Evolutionary conservation across 1,140 invertebrate species (phyloP).

Genomic region (Diabrotica undecimpunctata): DNA sequence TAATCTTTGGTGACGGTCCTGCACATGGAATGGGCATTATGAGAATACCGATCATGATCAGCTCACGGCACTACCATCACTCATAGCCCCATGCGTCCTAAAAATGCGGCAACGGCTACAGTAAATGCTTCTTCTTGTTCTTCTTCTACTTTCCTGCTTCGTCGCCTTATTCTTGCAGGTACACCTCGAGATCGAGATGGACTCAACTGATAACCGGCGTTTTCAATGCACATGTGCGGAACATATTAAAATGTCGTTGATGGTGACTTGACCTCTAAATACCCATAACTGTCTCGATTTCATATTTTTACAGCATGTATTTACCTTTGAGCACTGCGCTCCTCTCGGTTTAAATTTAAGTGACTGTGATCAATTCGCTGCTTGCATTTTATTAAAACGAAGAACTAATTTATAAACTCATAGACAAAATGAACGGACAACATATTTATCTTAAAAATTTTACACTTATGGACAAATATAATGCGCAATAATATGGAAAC

Average conservation of each 20-base stretch:
- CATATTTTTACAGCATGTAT: slow-evolving; percentile 4
- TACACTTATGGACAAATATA: too few relatives aligned
- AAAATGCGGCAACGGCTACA: slow-evolving; percentile 5
- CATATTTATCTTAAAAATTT: too few relatives aligned
- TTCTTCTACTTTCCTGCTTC: not conserved
- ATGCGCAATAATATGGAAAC: too few relatives aligned
- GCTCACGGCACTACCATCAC: slow-evolving; percentile 10
- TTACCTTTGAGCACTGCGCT: not conserved
- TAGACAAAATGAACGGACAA: too few relatives aligned
- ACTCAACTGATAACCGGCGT: slow-evolving; percentile 8
- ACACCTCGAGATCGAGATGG: slow-evolving; percentile 2
- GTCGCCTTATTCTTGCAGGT: slow-evolving; percentile 1
- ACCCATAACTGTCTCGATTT: slow-evolving; percentile 11
- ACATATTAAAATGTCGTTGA: slow-evolving; percentile 11
- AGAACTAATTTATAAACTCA: too few relatives aligned
- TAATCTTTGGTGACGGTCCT: not conserved
- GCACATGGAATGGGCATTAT: slow-evolving; percentile 8
- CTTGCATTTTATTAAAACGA: too few relatives aligned
- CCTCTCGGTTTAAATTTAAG: not conserved
- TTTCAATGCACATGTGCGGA: slow-evolving; percentile 13
- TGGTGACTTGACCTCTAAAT: slow-evolving; percentile 8
- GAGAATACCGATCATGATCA: slow-evolving; percentile 13
- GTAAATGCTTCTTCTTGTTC: slow-evolving; percentile 2
- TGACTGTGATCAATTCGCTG: too few relatives aligned
- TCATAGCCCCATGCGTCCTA: slow-evolving; percentile 10